Base-by-base conservation (phyloP, 2,888 invertebrate genomes). In the Epistrophe grossulariae region DNA sequence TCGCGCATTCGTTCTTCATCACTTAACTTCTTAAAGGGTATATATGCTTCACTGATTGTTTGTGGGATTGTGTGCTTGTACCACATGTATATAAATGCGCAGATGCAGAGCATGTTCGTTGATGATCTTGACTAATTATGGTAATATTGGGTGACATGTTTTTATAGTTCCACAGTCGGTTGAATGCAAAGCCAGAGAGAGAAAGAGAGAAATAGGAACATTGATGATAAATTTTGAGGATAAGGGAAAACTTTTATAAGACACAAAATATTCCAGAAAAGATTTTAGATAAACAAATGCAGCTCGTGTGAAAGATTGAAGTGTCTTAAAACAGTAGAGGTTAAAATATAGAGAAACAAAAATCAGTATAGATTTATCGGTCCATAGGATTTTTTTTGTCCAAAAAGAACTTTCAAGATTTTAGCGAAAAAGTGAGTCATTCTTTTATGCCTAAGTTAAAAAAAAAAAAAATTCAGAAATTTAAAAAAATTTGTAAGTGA, bases 81-180 rank as follows among this genome's bases (percentile, higher is more conserved):
- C 13, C 52, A 17, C 11, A 59, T 45, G 43, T 50, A 59, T 45
- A 31, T 50, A 6, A 19, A 17, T 40, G 72, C 15, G 28, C 55
- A 60, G 78, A 78, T 66, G 79, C 82, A 50, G 45, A 59, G 72
- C 74, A 66, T 35, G 68, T 71, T 74, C 52, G 52, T 52, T 50
- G 35, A n/a, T 43, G 52, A 60, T 72, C 84, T 84, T 82, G 84
- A 85, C 60, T 82, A 85, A 85, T 82, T 81, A 68, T 24, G 62
- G 77, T 68, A 81, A 85, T 85, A 78, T 77, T 57, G 82, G 66
- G 76, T 82, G 84, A 85, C 81, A 85, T 82, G 82, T 81, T 68
- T 64, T 80, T 48, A 48, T 40, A 48, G 52, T 55, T 79, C 60
- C 17, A 83, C 24, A 19, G 66, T 68, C 24, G n/a, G 8, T 9